Conservation (phyloP, 2,113 vertebrate genomes). For the Cercopithecus mona region DNA sequence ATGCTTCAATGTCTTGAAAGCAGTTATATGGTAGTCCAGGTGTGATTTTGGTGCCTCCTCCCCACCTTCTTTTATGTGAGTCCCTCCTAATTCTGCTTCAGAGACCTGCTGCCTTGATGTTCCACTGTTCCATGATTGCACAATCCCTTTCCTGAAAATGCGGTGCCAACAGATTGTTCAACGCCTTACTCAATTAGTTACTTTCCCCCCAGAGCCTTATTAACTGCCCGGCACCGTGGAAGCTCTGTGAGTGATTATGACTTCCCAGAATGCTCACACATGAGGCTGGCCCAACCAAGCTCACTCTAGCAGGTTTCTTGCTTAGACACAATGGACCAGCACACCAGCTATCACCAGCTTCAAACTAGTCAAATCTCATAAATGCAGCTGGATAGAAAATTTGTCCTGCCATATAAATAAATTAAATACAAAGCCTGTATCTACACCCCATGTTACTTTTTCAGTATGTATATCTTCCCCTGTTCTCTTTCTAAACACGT, state of each 20-base stretch:
- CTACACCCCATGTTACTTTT: not conserved
- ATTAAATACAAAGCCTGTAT: not conserved
- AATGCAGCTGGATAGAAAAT: not conserved
- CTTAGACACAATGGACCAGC: not conserved
- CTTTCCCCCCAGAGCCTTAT: not conserved
- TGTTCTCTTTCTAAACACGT: not conserved
- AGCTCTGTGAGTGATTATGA: not conserved
- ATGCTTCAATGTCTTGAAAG: not conserved
- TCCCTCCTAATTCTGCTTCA: not conserved
- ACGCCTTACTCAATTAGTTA: not conserved
- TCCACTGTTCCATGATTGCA: fast-evolving
- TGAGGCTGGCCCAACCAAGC: fast-evolving
- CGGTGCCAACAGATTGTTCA: not conserved
- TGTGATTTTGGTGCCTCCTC: not conserved
- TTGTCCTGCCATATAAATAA: not conserved
- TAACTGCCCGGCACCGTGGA: not conserved
- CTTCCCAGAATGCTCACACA: not conserved
- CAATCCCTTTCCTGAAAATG: not conserved
- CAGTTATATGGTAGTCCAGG: not conserved
- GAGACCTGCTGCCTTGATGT: not conserved
- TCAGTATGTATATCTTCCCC: not conserved
- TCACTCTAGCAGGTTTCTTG: not conserved
- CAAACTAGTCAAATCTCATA: not conserved
- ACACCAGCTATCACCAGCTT: not conserved
- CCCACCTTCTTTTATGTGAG: fast-evolving